phyloP scores from a whole-genome alignment of 2,888 invertebrate genomes.

The Carpatolechia fugitivella region DNA sequence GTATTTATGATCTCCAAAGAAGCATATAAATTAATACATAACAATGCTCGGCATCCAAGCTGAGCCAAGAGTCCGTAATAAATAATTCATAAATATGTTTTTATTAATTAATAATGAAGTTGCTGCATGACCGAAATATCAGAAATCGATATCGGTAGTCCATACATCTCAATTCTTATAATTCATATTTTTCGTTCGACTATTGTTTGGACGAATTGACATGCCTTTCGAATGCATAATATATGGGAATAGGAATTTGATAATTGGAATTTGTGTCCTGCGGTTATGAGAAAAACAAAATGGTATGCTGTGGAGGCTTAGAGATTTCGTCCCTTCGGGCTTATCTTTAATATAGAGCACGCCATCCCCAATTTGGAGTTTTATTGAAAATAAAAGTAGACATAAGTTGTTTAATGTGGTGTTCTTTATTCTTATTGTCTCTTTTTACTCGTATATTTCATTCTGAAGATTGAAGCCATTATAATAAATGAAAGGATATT shows the following conservation, averaged over 20 bases:
- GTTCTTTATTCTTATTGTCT: background rate
- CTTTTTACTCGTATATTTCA: slow-evolving; percentile 11
- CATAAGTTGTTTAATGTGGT: no score
- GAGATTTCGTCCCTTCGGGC: slow-evolving; percentile 39
- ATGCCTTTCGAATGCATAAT: slow-evolving; percentile 45
- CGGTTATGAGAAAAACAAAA: slow-evolving; percentile 58
- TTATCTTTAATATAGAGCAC: slow-evolving; percentile 29
- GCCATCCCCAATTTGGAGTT: slow-evolving; percentile 33
- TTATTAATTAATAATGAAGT: slow-evolving; percentile 68
- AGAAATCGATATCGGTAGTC: slow-evolving; percentile 32
- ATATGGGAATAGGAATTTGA: slow-evolving; percentile 58
- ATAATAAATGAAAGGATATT: background rate
- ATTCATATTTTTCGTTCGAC: slow-evolving; percentile 61
- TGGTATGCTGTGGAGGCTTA: slow-evolving; percentile 44
- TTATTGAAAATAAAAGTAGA: slow-evolving; percentile 7
- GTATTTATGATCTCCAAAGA: slow-evolving; percentile 48
- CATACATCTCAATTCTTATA: slow-evolving; percentile 61
- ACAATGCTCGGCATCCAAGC: slow-evolving; percentile 49
- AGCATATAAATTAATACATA: slow-evolving; percentile 54
- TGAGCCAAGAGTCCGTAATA: slow-evolving; percentile 40
- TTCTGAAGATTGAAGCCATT: background rate
- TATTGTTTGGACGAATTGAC: slow-evolving; percentile 51
- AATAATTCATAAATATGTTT: slow-evolving; percentile 67
- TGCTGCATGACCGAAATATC: slow-evolving; percentile 37
- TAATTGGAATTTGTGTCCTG: slow-evolving; percentile 61